phyloP scores from a whole-genome alignment of 2,888 invertebrate species.

The Craniophora ligustri region DNA sequence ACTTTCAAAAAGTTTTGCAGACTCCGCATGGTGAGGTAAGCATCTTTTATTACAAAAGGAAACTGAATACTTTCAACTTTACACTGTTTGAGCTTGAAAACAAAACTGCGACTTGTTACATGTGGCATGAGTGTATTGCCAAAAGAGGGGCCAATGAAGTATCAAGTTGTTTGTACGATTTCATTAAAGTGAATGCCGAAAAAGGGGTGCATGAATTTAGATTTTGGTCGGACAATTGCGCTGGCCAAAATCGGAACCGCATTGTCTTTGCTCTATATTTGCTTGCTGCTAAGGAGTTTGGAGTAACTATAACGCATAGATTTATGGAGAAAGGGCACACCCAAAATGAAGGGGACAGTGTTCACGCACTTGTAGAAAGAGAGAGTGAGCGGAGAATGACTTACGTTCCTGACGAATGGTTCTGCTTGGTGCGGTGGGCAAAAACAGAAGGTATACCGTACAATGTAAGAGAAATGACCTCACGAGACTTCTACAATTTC shows the following conservation, averaged over 20 bases:
- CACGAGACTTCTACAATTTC: background rate
- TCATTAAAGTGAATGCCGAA: conserved; percentile 9
- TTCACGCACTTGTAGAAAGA: conserved; percentile 2
- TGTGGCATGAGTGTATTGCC: conserved; percentile 19
- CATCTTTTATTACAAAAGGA: conserved; percentile 12
- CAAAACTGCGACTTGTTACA: background rate
- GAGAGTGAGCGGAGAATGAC: background rate
- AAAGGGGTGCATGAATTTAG: conserved; percentile 5
- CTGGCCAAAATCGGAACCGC: conserved; percentile 11
- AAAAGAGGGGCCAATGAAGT: conserved; percentile 17
- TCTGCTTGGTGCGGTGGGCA: conserved; percentile 7
- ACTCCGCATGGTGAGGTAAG: conserved; percentile 11
- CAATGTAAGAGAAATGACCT: conserved; percentile 3
- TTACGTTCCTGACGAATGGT: conserved; percentile 10
- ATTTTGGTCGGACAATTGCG: conserved; percentile 20
- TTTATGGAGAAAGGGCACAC: conserved; percentile 21
- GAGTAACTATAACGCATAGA: conserved; percentile 9
- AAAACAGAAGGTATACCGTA: conserved; percentile 8
- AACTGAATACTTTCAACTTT: conserved; percentile 12
- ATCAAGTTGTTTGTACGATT: conserved; percentile 5
- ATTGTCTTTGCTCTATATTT: conserved; percentile 15
- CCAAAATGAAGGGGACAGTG: conserved; percentile 9
- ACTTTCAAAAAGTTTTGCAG: conserved; percentile 14
- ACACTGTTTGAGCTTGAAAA: conserved; percentile 8
- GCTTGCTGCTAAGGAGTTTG: conserved; percentile 10